Conservation (phyloP, 2,113 vertebrate species). For the Sinocyclocheilus maitianheensis region DNA sequence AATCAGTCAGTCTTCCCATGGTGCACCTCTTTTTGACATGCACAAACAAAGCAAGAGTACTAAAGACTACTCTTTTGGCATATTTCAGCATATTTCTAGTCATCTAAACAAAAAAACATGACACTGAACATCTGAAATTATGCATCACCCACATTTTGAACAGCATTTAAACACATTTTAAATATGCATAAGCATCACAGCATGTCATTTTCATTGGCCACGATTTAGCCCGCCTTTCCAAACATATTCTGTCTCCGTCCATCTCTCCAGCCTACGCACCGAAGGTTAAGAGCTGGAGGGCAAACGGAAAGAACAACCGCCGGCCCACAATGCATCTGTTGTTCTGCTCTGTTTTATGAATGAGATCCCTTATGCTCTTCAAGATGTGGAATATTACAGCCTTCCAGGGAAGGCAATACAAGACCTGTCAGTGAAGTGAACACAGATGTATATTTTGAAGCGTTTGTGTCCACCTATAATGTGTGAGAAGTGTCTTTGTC, state of each 20-base stretch:
- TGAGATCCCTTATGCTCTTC: constrained; percentile 32
- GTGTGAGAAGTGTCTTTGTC: background rate
- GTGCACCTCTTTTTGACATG: background rate
- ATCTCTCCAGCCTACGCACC: constrained; percentile 30
- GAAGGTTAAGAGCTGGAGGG: constrained; percentile 66
- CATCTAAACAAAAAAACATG: background rate
- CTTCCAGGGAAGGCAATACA: background rate
- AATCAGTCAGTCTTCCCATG: background rate
- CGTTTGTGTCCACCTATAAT: background rate
- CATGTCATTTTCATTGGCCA: background rate
- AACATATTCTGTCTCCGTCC: background rate
- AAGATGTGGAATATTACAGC: background rate
- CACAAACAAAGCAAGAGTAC: background rate
- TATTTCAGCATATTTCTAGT: background rate
- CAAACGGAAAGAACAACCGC: constrained; percentile 40
- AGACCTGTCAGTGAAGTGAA: background rate
- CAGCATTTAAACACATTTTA: background rate
- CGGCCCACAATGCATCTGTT: constrained; percentile 62
- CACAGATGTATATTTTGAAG: background rate
- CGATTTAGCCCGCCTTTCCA: background rate
- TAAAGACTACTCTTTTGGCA: too few species aligned
- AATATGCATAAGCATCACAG: background rate
- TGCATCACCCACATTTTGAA: background rate
- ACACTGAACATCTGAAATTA: background rate
- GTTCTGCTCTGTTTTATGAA: constrained; percentile 58